Conservation (phyloP, 1,140 invertebrate species). For the Eriocheir sinensis region DNA sequence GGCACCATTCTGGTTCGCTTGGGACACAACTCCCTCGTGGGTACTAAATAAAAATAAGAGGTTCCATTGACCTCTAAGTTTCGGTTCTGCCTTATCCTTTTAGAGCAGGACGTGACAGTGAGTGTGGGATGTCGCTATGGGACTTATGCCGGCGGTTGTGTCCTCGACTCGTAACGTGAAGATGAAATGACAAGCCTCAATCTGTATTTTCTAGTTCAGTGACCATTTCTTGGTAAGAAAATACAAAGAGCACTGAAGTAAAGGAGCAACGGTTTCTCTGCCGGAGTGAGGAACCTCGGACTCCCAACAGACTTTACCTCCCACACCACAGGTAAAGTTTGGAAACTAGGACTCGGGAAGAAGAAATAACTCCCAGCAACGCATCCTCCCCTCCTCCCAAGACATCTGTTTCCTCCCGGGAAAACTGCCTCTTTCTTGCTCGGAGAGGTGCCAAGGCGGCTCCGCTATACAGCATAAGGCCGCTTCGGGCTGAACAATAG, state of each 20-base stretch:
- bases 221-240: neutral
- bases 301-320: neutral
- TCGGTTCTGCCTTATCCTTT: neutral
- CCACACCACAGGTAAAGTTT: constrained; percentile 11
- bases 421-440: neutral
- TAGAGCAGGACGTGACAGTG: too few species aligned
- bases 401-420: neutral
- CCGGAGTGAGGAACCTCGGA: neutral
- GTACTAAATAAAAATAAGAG: neutral
- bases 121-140: too few species aligned
- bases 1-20: neutral
- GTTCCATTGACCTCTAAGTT: neutral
- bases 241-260: neutral
- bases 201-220: neutral
- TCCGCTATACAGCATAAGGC: neutral
- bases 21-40: neutral
- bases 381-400: neutral
- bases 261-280: neutral
- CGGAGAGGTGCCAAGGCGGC: neutral
- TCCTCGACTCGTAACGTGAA: neutral
- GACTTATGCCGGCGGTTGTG: too few species aligned
- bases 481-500: neutral
- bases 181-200: neutral
- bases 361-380: neutral
- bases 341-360: constrained; percentile 11